These are phyloP conservation scores for Willisornis vidua DNA, from an alignment of 2,113 vertebrate genomes.

Conservation along the genomic window DNA sequence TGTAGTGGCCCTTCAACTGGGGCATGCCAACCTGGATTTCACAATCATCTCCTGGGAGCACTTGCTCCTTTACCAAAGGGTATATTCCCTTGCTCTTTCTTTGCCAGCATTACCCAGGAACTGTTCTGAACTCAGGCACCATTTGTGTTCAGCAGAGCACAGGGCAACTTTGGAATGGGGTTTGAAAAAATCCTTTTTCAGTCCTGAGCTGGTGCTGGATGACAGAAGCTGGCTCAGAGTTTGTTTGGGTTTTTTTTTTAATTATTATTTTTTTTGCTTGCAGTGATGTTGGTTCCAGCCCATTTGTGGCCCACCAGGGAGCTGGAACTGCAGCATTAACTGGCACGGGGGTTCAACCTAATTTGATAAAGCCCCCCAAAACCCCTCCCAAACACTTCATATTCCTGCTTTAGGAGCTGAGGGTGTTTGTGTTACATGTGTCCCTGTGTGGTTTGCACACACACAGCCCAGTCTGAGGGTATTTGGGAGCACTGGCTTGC, in stretches of 20 bases:
- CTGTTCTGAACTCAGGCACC: background rate
- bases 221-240: background rate
- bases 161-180: background rate
- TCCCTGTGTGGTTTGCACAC: background rate
- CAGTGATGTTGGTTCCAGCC: background rate
- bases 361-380: background rate
- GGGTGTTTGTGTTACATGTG: background rate
- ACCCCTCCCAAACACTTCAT: background rate
- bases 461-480: background rate
- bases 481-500: background rate
- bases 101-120: fast-evolving
- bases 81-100: background rate
- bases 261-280: background rate
- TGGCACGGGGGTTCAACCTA: background rate
- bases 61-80: background rate
- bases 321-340: fast-evolving
- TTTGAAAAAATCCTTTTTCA: background rate
- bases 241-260: background rate
- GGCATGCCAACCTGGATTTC: background rate
- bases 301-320: background rate
- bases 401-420: background rate
- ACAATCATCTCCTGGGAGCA: background rate
- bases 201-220: background rate
- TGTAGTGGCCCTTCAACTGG: background rate
- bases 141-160: background rate